A percentile compares a stretch with the other conserved stretches of the same genome.
phyloP scores from a whole-genome alignment of 1,140 invertebrate species.

The Hyles vespertilio region DNA sequence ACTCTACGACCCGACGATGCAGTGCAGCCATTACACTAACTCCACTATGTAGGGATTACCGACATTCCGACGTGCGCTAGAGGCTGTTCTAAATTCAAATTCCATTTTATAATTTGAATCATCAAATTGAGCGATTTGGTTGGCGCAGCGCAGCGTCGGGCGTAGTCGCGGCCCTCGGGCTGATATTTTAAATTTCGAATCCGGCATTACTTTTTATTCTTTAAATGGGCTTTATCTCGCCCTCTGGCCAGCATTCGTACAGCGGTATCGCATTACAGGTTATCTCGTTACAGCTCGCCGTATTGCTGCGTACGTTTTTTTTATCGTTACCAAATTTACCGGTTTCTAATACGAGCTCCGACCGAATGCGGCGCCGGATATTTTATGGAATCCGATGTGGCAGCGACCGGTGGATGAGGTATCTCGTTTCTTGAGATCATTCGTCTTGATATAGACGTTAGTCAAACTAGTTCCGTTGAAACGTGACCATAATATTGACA shows the following conservation, averaged over 20 bases:
- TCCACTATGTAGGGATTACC: too few species aligned
- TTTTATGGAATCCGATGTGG: constrained; percentile 52
- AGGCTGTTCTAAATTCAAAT: constrained; percentile 11
- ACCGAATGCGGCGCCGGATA: constrained; percentile 35
- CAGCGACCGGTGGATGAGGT: constrained; percentile 30
- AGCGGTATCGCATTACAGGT: constrained; percentile 49
- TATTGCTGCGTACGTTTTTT: constrained; percentile 33
- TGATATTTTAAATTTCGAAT: constrained; percentile 58
- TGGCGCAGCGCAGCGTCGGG: constrained; percentile 2
- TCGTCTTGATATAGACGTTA: constrained; percentile 51
- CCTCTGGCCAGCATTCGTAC: constrained; percentile 48
- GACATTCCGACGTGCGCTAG: not conserved
- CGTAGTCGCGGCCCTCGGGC: constrained; percentile 24
- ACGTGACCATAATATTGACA: constrained; percentile 50
- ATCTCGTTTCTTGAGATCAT: constrained; percentile 51
- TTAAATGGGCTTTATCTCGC: constrained; percentile 60
- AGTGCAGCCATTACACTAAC: too few species aligned
- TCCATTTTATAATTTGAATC: constrained; percentile 12
- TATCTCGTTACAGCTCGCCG: constrained; percentile 41
- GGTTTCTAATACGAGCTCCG: constrained; percentile 26
- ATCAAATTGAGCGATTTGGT: constrained; percentile 25
- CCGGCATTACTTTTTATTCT: constrained; percentile 46
- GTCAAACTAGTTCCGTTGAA: constrained; percentile 38
- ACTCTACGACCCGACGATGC: not conserved
- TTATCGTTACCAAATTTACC: constrained; percentile 35